A percentile compares a stretch with the other conserved stretches of the same genome.
Evolutionary conservation across 1,140 invertebrate species (phyloP).

Genomic region (Habropoda laboriosa): DNA sequence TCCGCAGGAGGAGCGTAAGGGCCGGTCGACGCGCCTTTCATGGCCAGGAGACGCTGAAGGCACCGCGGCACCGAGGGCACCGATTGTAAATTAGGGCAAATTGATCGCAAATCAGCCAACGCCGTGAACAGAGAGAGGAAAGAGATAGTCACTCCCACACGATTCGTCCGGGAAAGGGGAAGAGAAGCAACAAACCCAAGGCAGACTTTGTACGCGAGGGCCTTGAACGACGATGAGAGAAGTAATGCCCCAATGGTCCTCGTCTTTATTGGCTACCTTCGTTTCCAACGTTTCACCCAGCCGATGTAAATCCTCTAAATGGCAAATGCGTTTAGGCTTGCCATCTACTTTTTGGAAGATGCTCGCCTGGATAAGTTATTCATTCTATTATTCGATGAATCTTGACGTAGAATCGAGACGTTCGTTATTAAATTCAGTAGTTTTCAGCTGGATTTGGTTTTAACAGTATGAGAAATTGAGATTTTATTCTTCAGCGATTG

Average conservation of each 20-base stretch:
- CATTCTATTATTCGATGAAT: too few species aligned
- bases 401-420: too few species aligned
- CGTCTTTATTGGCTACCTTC: constrained; percentile 37
- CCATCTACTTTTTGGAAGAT: background rate
- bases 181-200: background rate
- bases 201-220: constrained; percentile 30
- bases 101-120: constrained; percentile 79
- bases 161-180: constrained; percentile 33
- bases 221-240: constrained; percentile 32
- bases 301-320: constrained; percentile 24
- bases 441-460: too few species aligned
- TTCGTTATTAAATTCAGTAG: too few species aligned
- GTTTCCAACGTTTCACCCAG: background rate
- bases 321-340: background rate
- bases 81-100: constrained; percentile 80
- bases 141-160: constrained; percentile 69
- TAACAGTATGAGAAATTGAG: too few species aligned
- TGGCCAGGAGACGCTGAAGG: constrained; percentile 60
- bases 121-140: too few species aligned
- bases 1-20: constrained; percentile 23
- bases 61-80: constrained; percentile 31
- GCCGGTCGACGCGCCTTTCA: constrained; percentile 39
- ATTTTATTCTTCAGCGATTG: too few species aligned
- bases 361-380: background rate
- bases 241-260: constrained; percentile 25